Base-by-base conservation (phyloP, 37 sponge, comb jelly and placozoan genomes). In the Chondrosia reniformis region DNA sequence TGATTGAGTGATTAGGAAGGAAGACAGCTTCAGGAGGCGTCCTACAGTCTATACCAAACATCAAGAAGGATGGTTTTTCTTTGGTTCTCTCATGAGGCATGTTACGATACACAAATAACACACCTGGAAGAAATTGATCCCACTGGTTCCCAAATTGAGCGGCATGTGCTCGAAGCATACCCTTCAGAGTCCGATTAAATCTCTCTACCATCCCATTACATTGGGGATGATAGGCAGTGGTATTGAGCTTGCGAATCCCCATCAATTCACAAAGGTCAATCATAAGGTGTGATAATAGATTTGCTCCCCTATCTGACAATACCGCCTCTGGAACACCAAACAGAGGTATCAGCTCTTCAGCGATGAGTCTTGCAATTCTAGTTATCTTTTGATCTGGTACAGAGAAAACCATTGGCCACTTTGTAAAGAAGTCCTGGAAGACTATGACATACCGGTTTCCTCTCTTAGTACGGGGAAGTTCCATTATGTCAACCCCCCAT, bases 371-470 rank as follows among this genome's bases (percentile, higher is more conserved):
- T 22, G 33, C 79, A 13, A 77, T 56, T 17, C 63, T 30, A 21
- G 17, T 5, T 7, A 34, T 55, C 63, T 77, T 77, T 30, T 77
- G 79, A n/a, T 77, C 88, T 7, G 76, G 89, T 7, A 78, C 38
- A 13, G 84, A 75, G 55, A 62, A 88, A 10, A 83, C 88, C 49
- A 83, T 33, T 30, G 89, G 89, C 89, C 89, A 88, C 55, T 88
- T 83, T 0, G 84, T 74, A 31, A 88, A 74, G 9, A 83, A 64
- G 67, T 87, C 84, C 36, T 87, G 88, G 46, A 87, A 83, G 10
- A 87, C 79, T 13, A 87, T 27, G 30, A 82, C 79, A 44, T 87
- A 84, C 55, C 56, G 79, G 33, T 87, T 82, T 7, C 87, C 87
- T 33, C 37, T 1, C n/a, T 24, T 27, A 0, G 74, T 80, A 15